phyloP scores from a whole-genome alignment of 2,797 vertebrate genomes.

The Enteromius trimaculatus region DNA sequence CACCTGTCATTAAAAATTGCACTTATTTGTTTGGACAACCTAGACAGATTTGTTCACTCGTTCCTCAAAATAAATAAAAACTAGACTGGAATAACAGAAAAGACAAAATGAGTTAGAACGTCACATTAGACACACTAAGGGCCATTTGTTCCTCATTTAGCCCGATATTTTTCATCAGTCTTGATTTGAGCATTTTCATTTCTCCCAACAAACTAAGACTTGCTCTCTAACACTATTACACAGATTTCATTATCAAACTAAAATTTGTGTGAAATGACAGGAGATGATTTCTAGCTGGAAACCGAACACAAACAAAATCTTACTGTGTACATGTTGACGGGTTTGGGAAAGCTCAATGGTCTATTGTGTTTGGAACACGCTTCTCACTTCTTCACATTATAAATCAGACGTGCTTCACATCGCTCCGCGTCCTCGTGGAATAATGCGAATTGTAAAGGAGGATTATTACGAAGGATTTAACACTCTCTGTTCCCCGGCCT shows the following conservation, averaged over 20 bases:
- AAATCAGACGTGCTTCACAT: slow-evolving; percentile 31
- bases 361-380: neutral
- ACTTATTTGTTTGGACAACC: neutral
- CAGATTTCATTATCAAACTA: neutral
- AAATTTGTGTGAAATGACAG: neutral
- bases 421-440: slow-evolving; percentile 31
- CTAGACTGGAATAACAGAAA: neutral
- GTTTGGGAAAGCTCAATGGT: neutral
- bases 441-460: slow-evolving; percentile 37
- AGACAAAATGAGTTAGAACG: neutral
- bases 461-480: slow-evolving; percentile 19
- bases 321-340: neutral
- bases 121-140: neutral
- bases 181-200: neutral
- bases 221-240: neutral
- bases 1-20: neutral
- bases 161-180: neutral
- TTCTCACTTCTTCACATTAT: slow-evolving; percentile 32
- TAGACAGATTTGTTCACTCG: neutral
- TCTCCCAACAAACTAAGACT: neutral
- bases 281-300: neutral
- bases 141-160: neutral
- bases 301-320: neutral
- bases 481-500: neutral
- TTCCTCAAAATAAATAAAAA: neutral